Conservation (phyloP, 2,888 invertebrate species). For the Campoplex capitator region DNA sequence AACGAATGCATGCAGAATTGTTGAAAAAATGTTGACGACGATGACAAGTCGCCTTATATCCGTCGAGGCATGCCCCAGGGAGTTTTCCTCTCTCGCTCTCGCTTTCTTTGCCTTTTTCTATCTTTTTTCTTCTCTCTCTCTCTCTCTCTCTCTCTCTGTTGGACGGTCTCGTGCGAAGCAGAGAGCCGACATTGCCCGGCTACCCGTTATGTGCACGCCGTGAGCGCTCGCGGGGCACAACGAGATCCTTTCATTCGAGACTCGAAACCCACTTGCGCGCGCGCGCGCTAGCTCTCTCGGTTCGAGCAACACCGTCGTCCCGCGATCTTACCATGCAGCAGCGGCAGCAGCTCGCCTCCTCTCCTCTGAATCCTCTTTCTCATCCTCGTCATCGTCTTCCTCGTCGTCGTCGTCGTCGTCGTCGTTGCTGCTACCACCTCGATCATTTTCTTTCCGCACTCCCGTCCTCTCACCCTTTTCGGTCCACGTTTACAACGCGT, state of each 20-base stretch:
- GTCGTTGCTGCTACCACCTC: constrained; percentile 40
- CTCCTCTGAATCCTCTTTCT: background rate
- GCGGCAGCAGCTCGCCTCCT: no score
- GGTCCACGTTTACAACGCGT: constrained; percentile 4
- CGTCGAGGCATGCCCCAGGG: constrained; percentile 37
- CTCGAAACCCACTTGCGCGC: constrained; percentile 74
- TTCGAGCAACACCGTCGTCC: background rate
- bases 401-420: constrained; percentile 29
- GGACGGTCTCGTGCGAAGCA: background rate
- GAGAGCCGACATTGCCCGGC: constrained; percentile 53
- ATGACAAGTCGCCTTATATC: constrained; percentile 16
- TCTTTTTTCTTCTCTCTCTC: no score
- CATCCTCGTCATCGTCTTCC: constrained; percentile 22
- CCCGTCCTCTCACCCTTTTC: constrained; percentile 51
- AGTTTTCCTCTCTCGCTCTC: constrained; percentile 27
- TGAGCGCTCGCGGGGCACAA: constrained; percentile 72
- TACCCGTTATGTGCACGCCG: constrained; percentile 70
- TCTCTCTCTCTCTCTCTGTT: no score
- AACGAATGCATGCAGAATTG: background rate
- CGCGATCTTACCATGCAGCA: background rate
- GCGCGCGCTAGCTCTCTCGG: constrained; percentile 32
- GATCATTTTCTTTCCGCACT: constrained; percentile 48
- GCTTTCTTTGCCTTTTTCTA: no score
- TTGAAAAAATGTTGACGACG: constrained; percentile 11
- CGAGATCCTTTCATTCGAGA: constrained; percentile 79